Evolutionary conservation across 2,113 vertebrate genomes (phyloP).

Genomic region (Andinoacara biseriatus): DNA sequence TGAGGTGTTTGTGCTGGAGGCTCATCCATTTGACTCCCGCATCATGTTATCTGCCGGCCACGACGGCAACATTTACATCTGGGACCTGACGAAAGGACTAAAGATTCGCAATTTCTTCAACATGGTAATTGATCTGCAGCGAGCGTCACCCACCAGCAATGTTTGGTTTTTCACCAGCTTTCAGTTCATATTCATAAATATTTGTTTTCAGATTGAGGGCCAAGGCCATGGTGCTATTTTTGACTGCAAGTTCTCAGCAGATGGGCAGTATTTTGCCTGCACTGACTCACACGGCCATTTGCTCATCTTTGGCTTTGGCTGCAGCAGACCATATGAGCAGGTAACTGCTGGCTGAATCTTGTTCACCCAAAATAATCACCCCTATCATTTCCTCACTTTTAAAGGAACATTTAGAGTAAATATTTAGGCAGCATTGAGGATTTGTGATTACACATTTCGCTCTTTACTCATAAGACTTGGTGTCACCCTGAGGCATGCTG

Average conservation of each 20-base stretch:
- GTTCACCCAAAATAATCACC: background rate
- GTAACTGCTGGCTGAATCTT: conserved; percentile 65
- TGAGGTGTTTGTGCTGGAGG: conserved; percentile 96
- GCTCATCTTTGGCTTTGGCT: conserved; percentile 96
- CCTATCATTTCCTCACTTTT: conserved; percentile 7
- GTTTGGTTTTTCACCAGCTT: background rate
- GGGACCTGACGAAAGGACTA: conserved; percentile 93
- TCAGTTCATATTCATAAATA: background rate
- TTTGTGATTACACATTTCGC: background rate
- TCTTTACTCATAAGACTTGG: background rate
- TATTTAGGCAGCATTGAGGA: background rate
- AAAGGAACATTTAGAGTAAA: background rate
- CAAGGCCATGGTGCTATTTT: conserved; percentile 98
- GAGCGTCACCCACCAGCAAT: background rate
- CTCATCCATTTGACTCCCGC: conserved; percentile 95
- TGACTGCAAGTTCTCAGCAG: conserved; percentile 97
- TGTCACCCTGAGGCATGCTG: background rate
- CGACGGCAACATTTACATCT: conserved; percentile 96
- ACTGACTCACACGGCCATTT: conserved; percentile 98
- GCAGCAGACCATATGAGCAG: conserved; percentile 94
- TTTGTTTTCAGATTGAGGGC: conserved; percentile 90
- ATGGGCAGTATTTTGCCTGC: conserved; percentile 97
- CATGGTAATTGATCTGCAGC: conserved; percentile 85
- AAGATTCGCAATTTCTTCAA: conserved; percentile 99
- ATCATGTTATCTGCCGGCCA: conserved; percentile 97